Percentiles rank a stretch among this genome's conserved stretches.
These are phyloP conservation scores for Drosophila elegans DNA, from an alignment of 1,140 invertebrate species.

Conservation along the genomic window DNA sequence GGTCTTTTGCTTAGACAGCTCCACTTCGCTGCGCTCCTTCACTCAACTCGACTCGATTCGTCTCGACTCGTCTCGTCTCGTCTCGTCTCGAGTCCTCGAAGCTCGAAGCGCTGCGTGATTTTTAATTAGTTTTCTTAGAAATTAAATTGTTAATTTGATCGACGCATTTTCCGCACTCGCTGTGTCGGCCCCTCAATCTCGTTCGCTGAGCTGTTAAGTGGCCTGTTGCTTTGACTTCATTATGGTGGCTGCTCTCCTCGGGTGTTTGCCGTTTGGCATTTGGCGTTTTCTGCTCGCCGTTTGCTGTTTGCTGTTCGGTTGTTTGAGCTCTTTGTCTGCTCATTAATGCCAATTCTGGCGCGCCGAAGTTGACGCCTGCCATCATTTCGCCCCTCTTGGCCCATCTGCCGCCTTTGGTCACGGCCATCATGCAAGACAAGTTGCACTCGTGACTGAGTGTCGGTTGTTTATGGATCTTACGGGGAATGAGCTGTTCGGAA, in stretches of 20 bases:
- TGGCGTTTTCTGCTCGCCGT: not conserved
- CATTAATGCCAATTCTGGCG: constrained; percentile 81
- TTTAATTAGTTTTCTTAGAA: constrained; percentile 84
- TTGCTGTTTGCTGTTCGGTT: constrained; percentile 24
- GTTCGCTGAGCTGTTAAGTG: constrained; percentile 63
- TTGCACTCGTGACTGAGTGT: constrained; percentile 53
- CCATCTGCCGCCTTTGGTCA: constrained; percentile 53
- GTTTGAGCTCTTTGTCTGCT: constrained; percentile 70
- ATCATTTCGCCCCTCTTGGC: constrained; percentile 4
- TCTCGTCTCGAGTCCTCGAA: constrained; percentile 33
- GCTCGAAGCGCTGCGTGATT: constrained; percentile 71
- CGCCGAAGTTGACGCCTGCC: constrained; percentile 76
- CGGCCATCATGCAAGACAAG: constrained; percentile 60
- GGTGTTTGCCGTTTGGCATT: constrained; percentile 9
- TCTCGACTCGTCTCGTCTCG: constrained; percentile 13
- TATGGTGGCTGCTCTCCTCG: constrained; percentile 12
- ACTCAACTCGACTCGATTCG: not conserved
- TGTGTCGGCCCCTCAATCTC: constrained; percentile 1
- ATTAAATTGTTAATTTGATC: constrained; percentile 84
- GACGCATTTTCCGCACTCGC: constrained; percentile 69
- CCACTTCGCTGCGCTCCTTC: constrained; percentile 36
- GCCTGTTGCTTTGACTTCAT: constrained; percentile 57
- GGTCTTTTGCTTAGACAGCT: constrained; percentile 73
- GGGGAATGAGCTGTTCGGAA: constrained; percentile 26
- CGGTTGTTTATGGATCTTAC: constrained; percentile 50